Percentiles rank a stretch among this genome's conserved stretches.
phyloP scores from a whole-genome alignment of 2,888 invertebrate species.

The Cerastis rubricosa region DNA sequence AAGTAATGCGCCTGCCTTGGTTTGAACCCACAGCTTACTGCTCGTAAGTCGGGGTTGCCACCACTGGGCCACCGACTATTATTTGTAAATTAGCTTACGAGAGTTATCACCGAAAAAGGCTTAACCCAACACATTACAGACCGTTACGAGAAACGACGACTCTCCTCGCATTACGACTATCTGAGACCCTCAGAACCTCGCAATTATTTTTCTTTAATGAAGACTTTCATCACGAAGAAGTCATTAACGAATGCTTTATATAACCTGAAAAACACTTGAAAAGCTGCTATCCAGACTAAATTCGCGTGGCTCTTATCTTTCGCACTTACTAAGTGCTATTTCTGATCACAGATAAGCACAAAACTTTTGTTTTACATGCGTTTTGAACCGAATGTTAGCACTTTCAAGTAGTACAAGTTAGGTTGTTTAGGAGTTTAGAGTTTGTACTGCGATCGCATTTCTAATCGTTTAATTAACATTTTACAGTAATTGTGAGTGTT shows the following conservation, averaged over 20 bases:
- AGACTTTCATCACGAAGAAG: slow-evolving; percentile 14
- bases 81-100: too few relatives aligned
- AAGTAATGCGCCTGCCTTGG: too few relatives aligned
- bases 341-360: slow-evolving; percentile 60
- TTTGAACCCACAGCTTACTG: too few relatives aligned
- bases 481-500: slow-evolving; percentile 12
- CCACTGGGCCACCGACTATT: too few relatives aligned
- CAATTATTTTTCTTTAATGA: slow-evolving; percentile 7
- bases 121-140: too few relatives aligned
- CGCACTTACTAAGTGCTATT: slow-evolving; percentile 56
- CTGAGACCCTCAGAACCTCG: background rate
- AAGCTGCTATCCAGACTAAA: slow-evolving; percentile 36
- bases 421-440: slow-evolving; percentile 29
- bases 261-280: slow-evolving; percentile 40
- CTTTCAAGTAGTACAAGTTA: slow-evolving; percentile 45
- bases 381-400: slow-evolving; percentile 42
- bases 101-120: too few relatives aligned
- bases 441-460: slow-evolving; percentile 20
- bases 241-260: slow-evolving; percentile 43
- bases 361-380: slow-evolving; percentile 60
- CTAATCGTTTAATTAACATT: slow-evolving; percentile 52
- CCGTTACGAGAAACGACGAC: background rate
- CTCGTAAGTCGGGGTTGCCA: too few relatives aligned
- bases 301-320: slow-evolving; percentile 64
- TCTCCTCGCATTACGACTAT: too few relatives aligned